Conservation (phyloP, 2,113 vertebrate species). For the Redunca redunca region DNA sequence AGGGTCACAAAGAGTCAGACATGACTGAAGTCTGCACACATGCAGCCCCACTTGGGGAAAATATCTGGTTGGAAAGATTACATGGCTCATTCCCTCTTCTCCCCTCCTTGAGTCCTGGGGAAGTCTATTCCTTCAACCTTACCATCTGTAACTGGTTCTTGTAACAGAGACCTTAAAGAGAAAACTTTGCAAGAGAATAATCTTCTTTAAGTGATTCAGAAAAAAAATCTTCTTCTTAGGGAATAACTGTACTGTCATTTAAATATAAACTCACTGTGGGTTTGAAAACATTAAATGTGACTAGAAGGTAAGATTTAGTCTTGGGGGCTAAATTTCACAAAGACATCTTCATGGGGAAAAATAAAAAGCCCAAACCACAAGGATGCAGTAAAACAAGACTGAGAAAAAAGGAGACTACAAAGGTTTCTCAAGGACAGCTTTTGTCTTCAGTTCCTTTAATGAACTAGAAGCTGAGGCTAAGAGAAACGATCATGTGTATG, state of each 20-base stretch:
- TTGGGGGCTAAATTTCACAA: slow-evolving; percentile 1
- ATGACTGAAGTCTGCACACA: not conserved
- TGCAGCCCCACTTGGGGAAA: not conserved
- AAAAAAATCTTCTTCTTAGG: not conserved
- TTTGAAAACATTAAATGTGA: slow-evolving; percentile 23
- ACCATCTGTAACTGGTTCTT: not conserved
- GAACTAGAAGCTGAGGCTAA: not conserved
- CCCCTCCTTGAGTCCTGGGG: not conserved
- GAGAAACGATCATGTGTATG: not conserved
- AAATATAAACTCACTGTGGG: not conserved
- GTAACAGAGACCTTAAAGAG: not conserved
- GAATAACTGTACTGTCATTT: not conserved
- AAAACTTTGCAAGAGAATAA: slow-evolving; percentile 3
- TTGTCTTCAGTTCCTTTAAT: not conserved
- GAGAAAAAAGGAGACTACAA: not conserved
- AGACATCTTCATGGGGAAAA: not conserved
- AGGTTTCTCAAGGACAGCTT: not conserved
- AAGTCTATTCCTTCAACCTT: not conserved
- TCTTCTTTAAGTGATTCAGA: not conserved
- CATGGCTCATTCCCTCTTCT: not conserved
- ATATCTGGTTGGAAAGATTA: not conserved
- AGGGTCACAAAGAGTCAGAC: not conserved
- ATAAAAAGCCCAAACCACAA: not conserved
- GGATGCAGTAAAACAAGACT: not conserved
- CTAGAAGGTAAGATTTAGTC: slow-evolving; percentile 4